phyloP scores from a whole-genome alignment of 2,888 invertebrate genomes.

The Cerastis leucographa region DNA sequence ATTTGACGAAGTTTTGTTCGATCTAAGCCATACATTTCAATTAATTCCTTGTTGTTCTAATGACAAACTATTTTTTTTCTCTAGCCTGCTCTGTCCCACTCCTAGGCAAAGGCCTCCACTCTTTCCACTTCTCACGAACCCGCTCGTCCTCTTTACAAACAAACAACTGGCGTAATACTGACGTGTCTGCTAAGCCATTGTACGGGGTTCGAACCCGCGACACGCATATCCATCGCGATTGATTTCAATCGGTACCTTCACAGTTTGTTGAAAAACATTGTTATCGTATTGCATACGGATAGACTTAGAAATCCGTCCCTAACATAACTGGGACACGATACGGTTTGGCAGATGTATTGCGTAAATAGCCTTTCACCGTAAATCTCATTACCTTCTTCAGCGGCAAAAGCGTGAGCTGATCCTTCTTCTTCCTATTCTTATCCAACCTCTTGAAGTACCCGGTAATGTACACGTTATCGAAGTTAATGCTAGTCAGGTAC shows the following conservation, averaged over 20 bases:
- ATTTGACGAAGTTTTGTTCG: too few relatives aligned
- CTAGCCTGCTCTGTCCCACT: too few relatives aligned
- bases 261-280: neutral
- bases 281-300: neutral
- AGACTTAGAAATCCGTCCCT: neutral
- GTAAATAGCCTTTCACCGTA: neutral
- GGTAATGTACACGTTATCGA: conserved; percentile 96
- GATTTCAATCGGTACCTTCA: too few relatives aligned
- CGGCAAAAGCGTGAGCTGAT: conserved; percentile 92
- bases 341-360: neutral
- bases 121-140: too few relatives aligned
- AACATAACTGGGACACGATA: neutral
- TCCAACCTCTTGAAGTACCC: conserved; percentile 94
- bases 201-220: neutral
- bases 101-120: too few relatives aligned
- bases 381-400: conserved; percentile 91
- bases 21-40: too few relatives aligned
- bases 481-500: conserved; percentile 93
- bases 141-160: too few relatives aligned
- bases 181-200: neutral
- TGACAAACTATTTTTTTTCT: too few relatives aligned
- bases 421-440: conserved; percentile 88
- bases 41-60: too few relatives aligned
- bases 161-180: neutral
- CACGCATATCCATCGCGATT: too few relatives aligned